These are phyloP conservation scores for Papilio helenus DNA, from an alignment of 1,140 invertebrate species.

Conservation along the genomic window DNA sequence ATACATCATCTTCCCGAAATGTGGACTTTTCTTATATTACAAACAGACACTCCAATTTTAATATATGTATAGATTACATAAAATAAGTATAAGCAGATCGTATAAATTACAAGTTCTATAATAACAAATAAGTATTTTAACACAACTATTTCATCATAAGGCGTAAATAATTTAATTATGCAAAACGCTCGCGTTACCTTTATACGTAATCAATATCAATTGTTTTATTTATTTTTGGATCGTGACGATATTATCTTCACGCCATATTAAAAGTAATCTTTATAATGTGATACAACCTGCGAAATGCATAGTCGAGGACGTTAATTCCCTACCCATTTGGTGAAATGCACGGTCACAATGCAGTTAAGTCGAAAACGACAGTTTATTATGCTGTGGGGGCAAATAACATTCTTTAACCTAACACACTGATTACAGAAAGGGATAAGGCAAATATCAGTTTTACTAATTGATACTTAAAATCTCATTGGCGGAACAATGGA, in stretches of 20 bases:
- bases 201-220: background rate
- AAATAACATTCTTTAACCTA: background rate
- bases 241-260: conserved; percentile 12
- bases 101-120: background rate
- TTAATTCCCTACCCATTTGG: no score
- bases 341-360: no score
- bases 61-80: no score
- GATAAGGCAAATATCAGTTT: background rate
- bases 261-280: background rate
- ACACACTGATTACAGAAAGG: background rate
- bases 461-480: no score
- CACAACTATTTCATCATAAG: conserved; percentile 2
- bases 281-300: background rate
- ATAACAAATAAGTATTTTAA: background rate
- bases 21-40: no score
- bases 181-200: background rate
- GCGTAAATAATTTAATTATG: background rate
- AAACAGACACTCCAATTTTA: no score
- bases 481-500: no score
- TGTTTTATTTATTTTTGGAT: conserved; percentile 8
- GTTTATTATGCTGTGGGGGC: background rate
- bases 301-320: no score
- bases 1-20: no score
- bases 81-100: no score
- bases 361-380: no score